Conservation (phyloP, 2,797 vertebrate genomes). For the Nyctalus aviator region DNA sequence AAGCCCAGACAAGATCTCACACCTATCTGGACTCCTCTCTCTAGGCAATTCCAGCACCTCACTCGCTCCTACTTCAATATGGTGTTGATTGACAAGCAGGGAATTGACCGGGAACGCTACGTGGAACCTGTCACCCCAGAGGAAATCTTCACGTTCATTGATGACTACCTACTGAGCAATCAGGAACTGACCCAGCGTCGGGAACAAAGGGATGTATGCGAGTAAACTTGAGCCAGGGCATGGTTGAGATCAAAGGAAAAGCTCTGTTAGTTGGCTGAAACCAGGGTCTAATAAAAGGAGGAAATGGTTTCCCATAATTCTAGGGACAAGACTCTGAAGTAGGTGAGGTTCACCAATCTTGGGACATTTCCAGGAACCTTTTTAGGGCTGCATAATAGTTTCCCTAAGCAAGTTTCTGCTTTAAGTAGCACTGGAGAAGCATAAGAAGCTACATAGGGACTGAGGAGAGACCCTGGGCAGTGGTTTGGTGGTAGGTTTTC, state of each 20-base stretch:
- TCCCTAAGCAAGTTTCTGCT: constrained; percentile 31
- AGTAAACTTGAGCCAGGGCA: constrained; percentile 83
- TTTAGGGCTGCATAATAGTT: constrained; percentile 14
- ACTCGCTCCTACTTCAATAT: constrained; percentile 94
- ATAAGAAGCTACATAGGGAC: background rate
- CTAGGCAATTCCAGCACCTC: constrained; percentile 92
- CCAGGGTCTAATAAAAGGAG: constrained; percentile 4
- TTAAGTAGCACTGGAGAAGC: constrained; percentile 35
- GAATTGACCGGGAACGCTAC: constrained; percentile 95
- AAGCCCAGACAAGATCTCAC: constrained; percentile 31
- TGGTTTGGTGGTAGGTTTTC: background rate
- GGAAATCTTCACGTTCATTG: constrained; percentile 95
- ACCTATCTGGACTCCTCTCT: constrained; percentile 19
- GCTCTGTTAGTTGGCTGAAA: background rate
- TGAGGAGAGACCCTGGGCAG: background rate
- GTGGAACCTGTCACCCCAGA: constrained; percentile 91
- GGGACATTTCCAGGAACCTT: constrained; percentile 7
- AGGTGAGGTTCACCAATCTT: background rate
- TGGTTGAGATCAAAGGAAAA: background rate
- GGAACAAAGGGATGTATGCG: constrained; percentile 90
- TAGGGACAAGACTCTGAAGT: background rate
- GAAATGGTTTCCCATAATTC: constrained; percentile 23
- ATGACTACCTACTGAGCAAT: constrained; percentile 92
- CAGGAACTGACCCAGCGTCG: constrained; percentile 89
- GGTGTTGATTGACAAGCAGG: constrained; percentile 94